A percentile compares a stretch with the other conserved stretches of the same genome.
phyloP scores from a whole-genome alignment of 2,797 vertebrate genomes.

The Gallinago nigripennis region DNA sequence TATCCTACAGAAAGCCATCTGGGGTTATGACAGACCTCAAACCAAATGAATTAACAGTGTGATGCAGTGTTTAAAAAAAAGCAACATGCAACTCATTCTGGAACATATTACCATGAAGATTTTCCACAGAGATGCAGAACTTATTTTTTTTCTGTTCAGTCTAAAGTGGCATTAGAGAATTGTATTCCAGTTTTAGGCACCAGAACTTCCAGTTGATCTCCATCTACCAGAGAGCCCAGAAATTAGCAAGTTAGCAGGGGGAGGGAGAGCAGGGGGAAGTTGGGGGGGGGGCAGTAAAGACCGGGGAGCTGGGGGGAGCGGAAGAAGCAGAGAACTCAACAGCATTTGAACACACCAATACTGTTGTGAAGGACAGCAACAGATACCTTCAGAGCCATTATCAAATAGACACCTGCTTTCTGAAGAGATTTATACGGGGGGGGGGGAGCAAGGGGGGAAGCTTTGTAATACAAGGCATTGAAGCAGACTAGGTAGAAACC shows the following conservation, averaged over 20 bases:
- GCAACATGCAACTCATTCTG: slow-evolving; percentile 7
- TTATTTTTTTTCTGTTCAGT: background rate
- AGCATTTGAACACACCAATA: background rate
- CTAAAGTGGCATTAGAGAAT: background rate
- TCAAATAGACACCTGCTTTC: background rate
- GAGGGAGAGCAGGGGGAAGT: background rate
- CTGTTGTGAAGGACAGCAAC: background rate
- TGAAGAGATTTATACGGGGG: rapidly evolving
- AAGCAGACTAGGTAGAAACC: background rate
- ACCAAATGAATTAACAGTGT: slow-evolving; percentile 58
- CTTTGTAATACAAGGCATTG: background rate
- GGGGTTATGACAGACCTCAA: slow-evolving; percentile 49
- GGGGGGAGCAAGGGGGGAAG: no score
- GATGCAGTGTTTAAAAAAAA: slow-evolving; percentile 23
- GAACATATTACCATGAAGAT: slow-evolving; percentile 32
- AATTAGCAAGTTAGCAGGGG: background rate
- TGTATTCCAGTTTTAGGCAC: background rate
- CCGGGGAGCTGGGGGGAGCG: background rate
- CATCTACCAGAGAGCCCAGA: background rate
- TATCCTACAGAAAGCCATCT: slow-evolving; percentile 48
- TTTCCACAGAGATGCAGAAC: slow-evolving; percentile 15
- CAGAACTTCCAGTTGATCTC: background rate
- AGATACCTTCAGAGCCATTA: background rate
- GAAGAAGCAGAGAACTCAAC: background rate
- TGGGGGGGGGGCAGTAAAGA: background rate